phyloP scores from a whole-genome alignment of 2,888 invertebrate genomes.

The Clanis bilineata region DNA sequence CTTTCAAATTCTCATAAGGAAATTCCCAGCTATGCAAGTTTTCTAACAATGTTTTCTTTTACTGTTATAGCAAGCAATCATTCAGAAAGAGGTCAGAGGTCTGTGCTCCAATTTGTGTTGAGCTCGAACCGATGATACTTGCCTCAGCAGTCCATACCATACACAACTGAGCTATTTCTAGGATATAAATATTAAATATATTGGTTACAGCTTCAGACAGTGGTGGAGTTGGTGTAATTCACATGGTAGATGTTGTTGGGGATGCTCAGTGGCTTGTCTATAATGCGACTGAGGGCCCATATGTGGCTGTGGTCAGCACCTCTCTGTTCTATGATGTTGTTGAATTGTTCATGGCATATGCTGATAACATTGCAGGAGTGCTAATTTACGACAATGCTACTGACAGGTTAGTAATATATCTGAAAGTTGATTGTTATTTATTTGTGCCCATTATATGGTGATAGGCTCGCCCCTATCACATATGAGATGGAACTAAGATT shows the following conservation, averaged over 20 bases:
- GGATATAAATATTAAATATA: neutral
- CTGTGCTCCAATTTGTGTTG: too few species aligned
- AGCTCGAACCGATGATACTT: too few species aligned
- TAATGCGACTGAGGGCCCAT: conserved; percentile 89
- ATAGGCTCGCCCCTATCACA: too few species aligned
- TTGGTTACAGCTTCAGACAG: conserved; percentile 83
- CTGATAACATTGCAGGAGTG: conserved; percentile 85
- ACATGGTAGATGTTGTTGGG: conserved; percentile 84
- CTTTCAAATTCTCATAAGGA: too few species aligned
- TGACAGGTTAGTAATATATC: conserved; percentile 45
- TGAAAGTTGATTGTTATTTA: conserved; percentile 2
- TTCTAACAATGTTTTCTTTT: too few species aligned
- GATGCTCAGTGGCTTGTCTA: conserved; percentile 89
- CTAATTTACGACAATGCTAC: conserved; percentile 81
- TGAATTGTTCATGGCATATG: conserved; percentile 74
- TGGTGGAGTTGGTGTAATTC: conserved; percentile 93
- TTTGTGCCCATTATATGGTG: too few species aligned
- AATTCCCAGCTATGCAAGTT: too few species aligned
- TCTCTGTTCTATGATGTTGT: conserved; percentile 83
- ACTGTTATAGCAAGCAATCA: too few species aligned
- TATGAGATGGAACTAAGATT: too few species aligned
- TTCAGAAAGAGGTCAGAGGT: too few species aligned
- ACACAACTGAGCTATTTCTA: too few species aligned
- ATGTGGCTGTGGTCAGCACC: conserved; percentile 88
- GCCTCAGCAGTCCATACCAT: too few species aligned